Evolutionary conservation across 2,797 vertebrate genomes (phyloP), one percentile per base, ranked within the genome.

Genomic region (Apogon hyalosoma): DNA sequence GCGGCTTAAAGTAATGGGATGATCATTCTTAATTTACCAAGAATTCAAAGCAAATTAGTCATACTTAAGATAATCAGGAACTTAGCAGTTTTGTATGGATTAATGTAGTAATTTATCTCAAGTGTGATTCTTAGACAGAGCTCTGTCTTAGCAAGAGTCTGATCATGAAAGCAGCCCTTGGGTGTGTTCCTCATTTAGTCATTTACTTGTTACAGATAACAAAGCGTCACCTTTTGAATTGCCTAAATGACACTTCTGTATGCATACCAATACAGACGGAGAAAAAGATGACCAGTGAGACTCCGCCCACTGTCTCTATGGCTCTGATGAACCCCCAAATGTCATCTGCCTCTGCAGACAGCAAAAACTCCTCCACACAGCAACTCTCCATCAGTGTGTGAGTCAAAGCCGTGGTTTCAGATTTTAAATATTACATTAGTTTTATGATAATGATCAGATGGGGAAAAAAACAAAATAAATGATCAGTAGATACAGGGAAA

Each of bases 381-480:
- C 94, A 94, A 80, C 92, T 95, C 46, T 94, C 94, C 69, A 94
- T 95, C 92, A 95, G 91, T 12, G 94, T 95, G 94, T 95, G 79
- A 94, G 94, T 94, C 82, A 51, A 16, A 41, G 31, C 12, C n/a
- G 41, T 13, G 31, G 21, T 36, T 6, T 18, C 11, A 24, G 14
- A 87, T 73, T 64, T 75, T 55, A 64, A 63, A 70, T 46, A 39
- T 50, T 39, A 55, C 49, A 40, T 47, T 66, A 71, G 57, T 51
- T 4, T n/a, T 48, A 41, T 70, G 47, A 61, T 71, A 63, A 75
- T 81, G 2, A 50, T 57, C 13, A 52, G 28, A 16, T 36, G 4
- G 49, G 41, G 13, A 66, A 4, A 15, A 50, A 59, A 47, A 6
- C 28, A 45, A 49, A 12, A 16, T 6, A 41, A 63, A 48, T 7